These are phyloP conservation scores for Fregetta grallaria DNA, from an alignment of 2,113 vertebrate genomes.

Conservation along the genomic window DNA sequence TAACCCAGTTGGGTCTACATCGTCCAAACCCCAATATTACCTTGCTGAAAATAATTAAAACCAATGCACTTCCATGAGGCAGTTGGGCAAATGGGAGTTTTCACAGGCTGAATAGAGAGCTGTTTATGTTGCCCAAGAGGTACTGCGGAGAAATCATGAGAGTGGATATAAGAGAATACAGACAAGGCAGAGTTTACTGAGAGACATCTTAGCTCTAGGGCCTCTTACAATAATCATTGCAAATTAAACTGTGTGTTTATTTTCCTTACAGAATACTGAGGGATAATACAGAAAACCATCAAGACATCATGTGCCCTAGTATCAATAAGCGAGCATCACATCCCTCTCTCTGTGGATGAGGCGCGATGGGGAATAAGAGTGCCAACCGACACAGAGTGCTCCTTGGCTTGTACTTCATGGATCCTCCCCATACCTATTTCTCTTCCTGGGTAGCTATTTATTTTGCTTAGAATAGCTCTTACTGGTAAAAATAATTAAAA, in stretches of 20 bases:
- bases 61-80: not conserved
- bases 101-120: not conserved
- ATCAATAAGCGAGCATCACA: not conserved
- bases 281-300: not conserved
- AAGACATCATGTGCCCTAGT: not conserved
- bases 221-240: not conserved
- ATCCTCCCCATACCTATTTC: not conserved
- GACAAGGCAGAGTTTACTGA: not conserved
- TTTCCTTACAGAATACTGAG: not conserved
- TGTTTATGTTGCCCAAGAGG: not conserved
- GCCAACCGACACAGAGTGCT: fast-evolving
- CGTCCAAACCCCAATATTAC: not conserved
- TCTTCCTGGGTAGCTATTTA: not conserved
- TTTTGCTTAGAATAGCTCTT: not conserved
- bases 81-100: not conserved
- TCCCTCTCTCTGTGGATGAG: not conserved
- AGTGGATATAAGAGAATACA: not conserved
- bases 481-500: not conserved
- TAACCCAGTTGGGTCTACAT: not conserved
- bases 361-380: not conserved
- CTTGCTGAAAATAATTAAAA: not conserved
- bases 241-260: not conserved
- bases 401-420: not conserved
- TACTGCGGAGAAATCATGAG: not conserved
- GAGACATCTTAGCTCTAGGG: not conserved